Conservation (phyloP, 2,888 invertebrate genomes). For the Odontothrips loti region DNA sequence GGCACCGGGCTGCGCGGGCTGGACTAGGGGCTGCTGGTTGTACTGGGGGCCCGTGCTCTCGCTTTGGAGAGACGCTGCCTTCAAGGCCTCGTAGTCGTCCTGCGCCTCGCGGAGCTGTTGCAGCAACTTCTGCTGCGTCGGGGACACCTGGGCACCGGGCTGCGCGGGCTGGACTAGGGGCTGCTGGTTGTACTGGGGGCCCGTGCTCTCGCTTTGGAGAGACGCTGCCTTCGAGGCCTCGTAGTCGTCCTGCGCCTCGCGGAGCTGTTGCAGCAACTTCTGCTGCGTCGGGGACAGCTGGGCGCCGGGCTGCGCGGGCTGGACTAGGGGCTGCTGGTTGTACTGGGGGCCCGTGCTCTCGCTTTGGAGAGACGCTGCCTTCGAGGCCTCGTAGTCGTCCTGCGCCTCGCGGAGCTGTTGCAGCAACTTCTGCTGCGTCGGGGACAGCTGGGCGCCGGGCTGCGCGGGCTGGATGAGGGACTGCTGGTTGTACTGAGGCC, state of each 20-base stretch:
- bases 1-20: neutral
- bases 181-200: constrained; percentile 34
- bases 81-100: neutral
- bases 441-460: neutral
- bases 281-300: neutral
- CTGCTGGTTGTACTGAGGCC: neutral
- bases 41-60: constrained; percentile 41
- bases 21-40: neutral
- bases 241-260: neutral
- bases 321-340: neutral
- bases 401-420: neutral
- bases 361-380: constrained; percentile 44
- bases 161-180: neutral
- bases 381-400: neutral
- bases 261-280: neutral
- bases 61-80: constrained; percentile 44
- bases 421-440: neutral
- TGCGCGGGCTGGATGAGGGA: neutral
- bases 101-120: neutral
- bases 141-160: neutral
- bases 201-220: constrained; percentile 47
- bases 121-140: neutral
- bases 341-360: constrained; percentile 41
- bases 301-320: neutral
- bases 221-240: constrained; percentile 22